A percentile compares a stretch with the other conserved stretches of the same genome.
Evolutionary conservation across 2,113 vertebrate genomes (phyloP).

Genomic region (Podocnemis expansa): DNA sequence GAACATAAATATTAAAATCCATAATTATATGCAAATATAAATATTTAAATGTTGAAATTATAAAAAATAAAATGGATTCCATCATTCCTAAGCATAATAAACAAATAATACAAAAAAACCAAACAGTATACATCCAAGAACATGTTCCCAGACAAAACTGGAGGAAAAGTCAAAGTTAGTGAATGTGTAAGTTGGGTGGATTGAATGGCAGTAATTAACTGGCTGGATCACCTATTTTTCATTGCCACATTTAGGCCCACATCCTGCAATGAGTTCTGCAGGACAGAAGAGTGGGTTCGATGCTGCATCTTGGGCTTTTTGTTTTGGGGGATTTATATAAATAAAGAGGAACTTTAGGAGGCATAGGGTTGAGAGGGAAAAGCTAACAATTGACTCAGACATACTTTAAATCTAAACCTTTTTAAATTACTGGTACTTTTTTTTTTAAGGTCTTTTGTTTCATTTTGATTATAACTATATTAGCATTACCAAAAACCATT

Average conservation of each 20-base stretch:
- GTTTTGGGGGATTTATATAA: not conserved
- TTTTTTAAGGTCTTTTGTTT: not conserved
- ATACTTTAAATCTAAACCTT: not conserved
- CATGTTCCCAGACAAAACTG: not conserved
- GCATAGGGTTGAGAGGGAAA: not conserved
- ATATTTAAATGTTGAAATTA: not conserved
- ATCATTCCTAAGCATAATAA: not conserved
- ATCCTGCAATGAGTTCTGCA: not conserved
- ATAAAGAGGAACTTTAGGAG: not conserved
- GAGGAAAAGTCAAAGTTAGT: rapidly evolving
- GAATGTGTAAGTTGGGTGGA: not conserved
- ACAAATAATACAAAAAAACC: not conserved
- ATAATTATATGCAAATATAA: not conserved
- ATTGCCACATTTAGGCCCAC: not conserved
- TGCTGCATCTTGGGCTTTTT: not conserved
- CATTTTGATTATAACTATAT: not conserved
- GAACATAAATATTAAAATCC: not conserved
- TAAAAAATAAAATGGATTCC: not conserved
- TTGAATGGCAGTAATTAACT: not conserved
- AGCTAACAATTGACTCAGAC: not conserved
- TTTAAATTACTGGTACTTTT: not conserved
- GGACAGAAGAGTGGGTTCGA: not conserved
- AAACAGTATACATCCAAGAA: not conserved
- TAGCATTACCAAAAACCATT: not conserved
- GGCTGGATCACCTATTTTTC: rapidly evolving